A percentile compares a stretch with the other conserved stretches of the same genome.
These are phyloP conservation scores for Agrotis segetum DNA, from an alignment of 2,888 invertebrate genomes.

Conservation along the genomic window DNA sequence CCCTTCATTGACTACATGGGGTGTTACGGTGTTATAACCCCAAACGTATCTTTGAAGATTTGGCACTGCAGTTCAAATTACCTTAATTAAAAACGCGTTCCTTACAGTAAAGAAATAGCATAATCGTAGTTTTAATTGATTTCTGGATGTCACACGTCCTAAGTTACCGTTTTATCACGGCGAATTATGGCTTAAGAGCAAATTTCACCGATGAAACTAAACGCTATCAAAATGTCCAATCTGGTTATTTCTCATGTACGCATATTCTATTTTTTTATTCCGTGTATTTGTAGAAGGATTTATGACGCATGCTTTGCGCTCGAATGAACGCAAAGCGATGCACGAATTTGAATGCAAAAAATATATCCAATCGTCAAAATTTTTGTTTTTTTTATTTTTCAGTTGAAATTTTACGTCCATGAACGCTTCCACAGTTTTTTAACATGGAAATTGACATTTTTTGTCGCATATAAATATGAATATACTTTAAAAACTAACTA, in stretches of 20 bases:
- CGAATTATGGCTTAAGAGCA: background rate
- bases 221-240: too few relatives aligned
- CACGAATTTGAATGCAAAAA: background rate
- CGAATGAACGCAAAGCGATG: background rate
- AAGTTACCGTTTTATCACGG: too few relatives aligned
- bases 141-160: too few relatives aligned
- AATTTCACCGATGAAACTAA: background rate
- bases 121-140: too few relatives aligned
- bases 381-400: constrained; percentile 12
- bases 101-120: too few relatives aligned
- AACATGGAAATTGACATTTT: background rate
- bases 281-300: constrained; percentile 8
- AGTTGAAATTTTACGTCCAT: background rate
- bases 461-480: background rate
- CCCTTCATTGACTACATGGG: too few relatives aligned
- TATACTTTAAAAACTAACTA: background rate
- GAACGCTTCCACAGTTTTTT: background rate
- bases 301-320: constrained; percentile 15
- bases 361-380: constrained; percentile 1
- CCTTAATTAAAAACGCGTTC: too few relatives aligned
- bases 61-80: too few relatives aligned
- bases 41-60: too few relatives aligned
- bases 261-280: constrained; percentile 11
- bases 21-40: too few relatives aligned
- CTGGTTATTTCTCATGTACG: constrained; percentile 20